Conservation (phyloP, 2,797 vertebrate species). For the Sarcophilus harrisii region DNA sequence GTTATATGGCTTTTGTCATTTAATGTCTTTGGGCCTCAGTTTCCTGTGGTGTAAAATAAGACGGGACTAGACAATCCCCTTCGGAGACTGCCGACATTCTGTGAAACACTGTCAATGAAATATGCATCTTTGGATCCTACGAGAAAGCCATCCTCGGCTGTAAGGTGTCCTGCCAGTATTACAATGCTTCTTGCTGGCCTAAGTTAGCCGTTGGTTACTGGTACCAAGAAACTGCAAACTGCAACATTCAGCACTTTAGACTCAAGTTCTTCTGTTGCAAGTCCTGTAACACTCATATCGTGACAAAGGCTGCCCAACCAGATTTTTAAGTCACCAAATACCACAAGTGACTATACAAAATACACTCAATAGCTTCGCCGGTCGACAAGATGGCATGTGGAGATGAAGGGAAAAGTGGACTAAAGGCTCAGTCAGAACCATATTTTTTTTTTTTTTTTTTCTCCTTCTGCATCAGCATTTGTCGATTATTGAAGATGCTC, state of each 20-base stretch:
- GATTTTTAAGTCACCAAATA: not conserved
- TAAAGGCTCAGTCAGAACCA: not conserved
- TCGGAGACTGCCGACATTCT: not conserved
- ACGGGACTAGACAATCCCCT: not conserved
- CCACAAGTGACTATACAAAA: not conserved
- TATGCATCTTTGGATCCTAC: not conserved
- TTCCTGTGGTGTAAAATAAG: not conserved
- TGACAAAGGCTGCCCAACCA: not conserved
- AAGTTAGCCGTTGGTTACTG: not conserved
- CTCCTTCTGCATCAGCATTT: not conserved
- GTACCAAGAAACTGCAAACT: not conserved
- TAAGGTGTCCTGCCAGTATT: not conserved
- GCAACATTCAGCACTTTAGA: not conserved
- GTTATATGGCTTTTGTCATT: not conserved
- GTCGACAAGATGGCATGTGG: conserved; percentile 23
- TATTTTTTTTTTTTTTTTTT: not conserved
- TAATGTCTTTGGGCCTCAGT: not conserved
- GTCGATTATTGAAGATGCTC: not conserved
- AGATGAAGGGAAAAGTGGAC: not conserved
- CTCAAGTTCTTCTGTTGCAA: not conserved
- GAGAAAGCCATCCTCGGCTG: not conserved
- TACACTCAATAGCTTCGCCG: conserved; percentile 22
- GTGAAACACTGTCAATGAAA: not conserved
- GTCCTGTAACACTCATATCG: not conserved
- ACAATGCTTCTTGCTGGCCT: not conserved